Conservation (phyloP, 1,140 invertebrate genomes). For the Hyles euphorbiae region DNA sequence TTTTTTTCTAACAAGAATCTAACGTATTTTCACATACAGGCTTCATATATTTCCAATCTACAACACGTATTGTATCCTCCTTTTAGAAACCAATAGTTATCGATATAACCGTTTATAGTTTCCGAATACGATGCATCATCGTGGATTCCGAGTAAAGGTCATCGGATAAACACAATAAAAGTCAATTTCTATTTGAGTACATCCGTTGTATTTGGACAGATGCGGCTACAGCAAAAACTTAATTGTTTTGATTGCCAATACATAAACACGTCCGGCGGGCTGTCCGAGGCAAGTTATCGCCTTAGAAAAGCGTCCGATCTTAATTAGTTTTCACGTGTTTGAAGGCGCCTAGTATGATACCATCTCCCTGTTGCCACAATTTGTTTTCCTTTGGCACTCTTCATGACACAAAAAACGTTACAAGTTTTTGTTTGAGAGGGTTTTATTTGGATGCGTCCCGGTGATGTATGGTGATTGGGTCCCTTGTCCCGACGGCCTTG, state of each 20-base stretch:
- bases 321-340: conserved; percentile 74
- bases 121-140: conserved; percentile 16
- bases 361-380: conserved; percentile 69
- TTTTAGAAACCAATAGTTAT: too few relatives aligned
- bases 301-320: conserved; percentile 71
- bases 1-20: neutral
- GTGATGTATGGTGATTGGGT: conserved; percentile 73
- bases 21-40: too few relatives aligned
- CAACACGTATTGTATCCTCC: too few relatives aligned
- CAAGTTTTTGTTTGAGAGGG: conserved; percentile 61
- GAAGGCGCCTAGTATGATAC: conserved; percentile 69
- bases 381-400: conserved; percentile 65
- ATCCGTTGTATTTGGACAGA: conserved; percentile 57
- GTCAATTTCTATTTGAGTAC: conserved; percentile 27
- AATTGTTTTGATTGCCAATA: conserved; percentile 73
- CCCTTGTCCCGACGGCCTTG: conserved; percentile 53
- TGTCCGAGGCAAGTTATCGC: conserved; percentile 64
- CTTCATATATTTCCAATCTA: too few relatives aligned
- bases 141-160: conserved; percentile 22
- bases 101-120: conserved; percentile 1
- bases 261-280: conserved; percentile 57
- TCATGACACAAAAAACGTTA: conserved; percentile 45
- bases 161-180: conserved; percentile 18
- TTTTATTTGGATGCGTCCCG: conserved; percentile 57
- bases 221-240: conserved; percentile 63